Evolutionary conservation across 2,113 vertebrate species (phyloP), one percentile per base, ranked within the genome.

Genomic region (Prochilodus magdalenae): DNA sequence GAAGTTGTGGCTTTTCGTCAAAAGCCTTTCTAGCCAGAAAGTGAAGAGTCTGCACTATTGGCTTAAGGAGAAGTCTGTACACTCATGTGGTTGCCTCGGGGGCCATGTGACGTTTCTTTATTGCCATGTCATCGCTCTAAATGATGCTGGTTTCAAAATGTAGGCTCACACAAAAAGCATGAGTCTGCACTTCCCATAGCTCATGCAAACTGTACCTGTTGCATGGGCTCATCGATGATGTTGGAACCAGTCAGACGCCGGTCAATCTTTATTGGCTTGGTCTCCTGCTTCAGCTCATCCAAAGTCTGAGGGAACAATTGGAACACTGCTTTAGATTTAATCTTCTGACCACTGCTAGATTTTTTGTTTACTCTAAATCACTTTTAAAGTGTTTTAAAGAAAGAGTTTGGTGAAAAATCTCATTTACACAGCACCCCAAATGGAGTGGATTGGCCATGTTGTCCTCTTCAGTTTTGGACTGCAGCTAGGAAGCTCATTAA

Each of bases 181-280:
- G 24, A 69, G 26, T 5, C 10, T 22, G 57, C 29, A n/a, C 22
- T 59, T 60, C 57, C 5, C 18, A 3, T 12, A 40, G 88, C 88
- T 88, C 85, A 27, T 3, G 12, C n/a, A 24, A 22, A 82, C 1
- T 0, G 49, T 86, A 98, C 98, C 95, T 99, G 97, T 86, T 99
- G 98, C 80, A 99, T 93, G 88, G 98, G 98, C 87, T 99, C 98
- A 91, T 99, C 98, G 83, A 99, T 99, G 90, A 98, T 97, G 93
- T 94, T 98, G 1, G 98, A 97, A 89, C 98, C 98, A 0, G 98
- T 99, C 83, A 99, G 91, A 88, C 98, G 96, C 90, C 98, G 94
- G 93, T 99, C 98, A 73, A 99, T 99, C 90, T 97, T 99, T 87
- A 97, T 95, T 70, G 95, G 93, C 85, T 94, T 97, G 75, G 91